Base-by-base conservation (phyloP, 1,140 invertebrate genomes). In the Delia radicum region DNA sequence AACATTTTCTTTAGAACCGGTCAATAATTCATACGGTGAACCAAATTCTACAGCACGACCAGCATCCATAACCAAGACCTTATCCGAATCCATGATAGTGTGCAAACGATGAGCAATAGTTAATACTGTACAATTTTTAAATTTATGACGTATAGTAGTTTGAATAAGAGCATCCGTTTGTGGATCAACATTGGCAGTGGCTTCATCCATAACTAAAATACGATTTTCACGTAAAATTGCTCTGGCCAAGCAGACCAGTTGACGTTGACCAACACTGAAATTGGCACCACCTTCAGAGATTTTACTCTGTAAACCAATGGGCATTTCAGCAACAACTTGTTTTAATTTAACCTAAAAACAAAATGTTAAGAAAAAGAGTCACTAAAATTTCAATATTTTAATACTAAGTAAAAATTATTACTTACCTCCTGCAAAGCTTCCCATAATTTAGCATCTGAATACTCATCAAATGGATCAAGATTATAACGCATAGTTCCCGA, bases 21-120 rank as follows among this genome's bases (percentile, higher is more conserved):
- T 88, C 3, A 93, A 79, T 46, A 94, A 86, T 42, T 87, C 80
- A 67, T 89, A 88, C 0, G 93, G 92, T 72, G 90, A 87, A 74
- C 90, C 91, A 79, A 90, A 93, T 85, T 94, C 92, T 37, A 90
- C 87, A 13, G 90, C 86, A 29, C 78, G 78, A 61, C 91, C 91
- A n/a, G 87, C 87, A 81, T 91, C 89, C 87, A 92, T 89, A 2
- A 92, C 91, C 69, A 92, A 79, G 6, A 91, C 86, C 77, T 88
- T 87, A 79, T 89, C 88, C 24, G 87, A 89, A 78, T 92, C 91
- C 87, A 96, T 89, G 15, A 95, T 92, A 3, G 94, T 95, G 81
- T 94, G 91, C 21, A 95, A 86, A 74, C 93, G 89, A 87, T 97
- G 95, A 29, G 95, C 94, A 76, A 96, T 94, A 0, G 94, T 95